phyloP scores from a whole-genome alignment of 1,140 invertebrate genomes.

The Drosophila pandora region DNA sequence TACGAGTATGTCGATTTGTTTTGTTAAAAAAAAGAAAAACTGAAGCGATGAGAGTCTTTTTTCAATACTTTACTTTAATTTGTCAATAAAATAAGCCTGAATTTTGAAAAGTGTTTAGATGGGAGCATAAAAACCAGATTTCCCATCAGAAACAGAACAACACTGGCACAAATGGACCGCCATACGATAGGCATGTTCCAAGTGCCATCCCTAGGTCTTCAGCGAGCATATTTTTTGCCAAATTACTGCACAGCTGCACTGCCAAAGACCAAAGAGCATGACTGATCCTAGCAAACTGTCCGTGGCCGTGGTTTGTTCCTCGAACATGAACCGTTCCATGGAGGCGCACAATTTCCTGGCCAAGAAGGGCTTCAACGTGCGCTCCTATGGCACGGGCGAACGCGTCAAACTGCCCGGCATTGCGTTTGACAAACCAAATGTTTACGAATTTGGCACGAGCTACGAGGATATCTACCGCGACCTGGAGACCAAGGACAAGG shows the following conservation, averaged over 20 bases:
- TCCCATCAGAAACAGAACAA: too few relatives aligned
- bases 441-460: slow-evolving; percentile 98
- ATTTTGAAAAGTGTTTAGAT: too few relatives aligned
- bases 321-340: slow-evolving; percentile 99
- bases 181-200: background rate
- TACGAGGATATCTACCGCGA: slow-evolving; percentile 99
- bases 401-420: slow-evolving; percentile 98
- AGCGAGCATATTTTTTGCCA: slow-evolving; percentile 13
- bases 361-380: slow-evolving; percentile 98
- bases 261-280: slow-evolving; percentile 63
- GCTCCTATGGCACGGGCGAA: slow-evolving; percentile 98
- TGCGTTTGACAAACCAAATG: slow-evolving; percentile 97
- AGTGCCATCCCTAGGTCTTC: background rate
- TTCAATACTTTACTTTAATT: too few relatives aligned
- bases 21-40: too few relatives aligned
- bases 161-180: background rate
- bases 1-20: too few relatives aligned
- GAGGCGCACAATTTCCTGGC: slow-evolving; percentile 98
- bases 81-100: too few relatives aligned
- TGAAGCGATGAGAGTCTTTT: too few relatives aligned
- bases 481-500: slow-evolving; percentile 93
- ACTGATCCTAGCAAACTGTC: slow-evolving; percentile 86
- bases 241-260: slow-evolving; percentile 40
- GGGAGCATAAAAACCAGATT: too few relatives aligned
- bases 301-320: slow-evolving; percentile 98